Evolutionary conservation across 2,113 vertebrate genomes (phyloP), one percentile per base, ranked within the genome.

Genomic region (Misgurnus anguillicaudatus): DNA sequence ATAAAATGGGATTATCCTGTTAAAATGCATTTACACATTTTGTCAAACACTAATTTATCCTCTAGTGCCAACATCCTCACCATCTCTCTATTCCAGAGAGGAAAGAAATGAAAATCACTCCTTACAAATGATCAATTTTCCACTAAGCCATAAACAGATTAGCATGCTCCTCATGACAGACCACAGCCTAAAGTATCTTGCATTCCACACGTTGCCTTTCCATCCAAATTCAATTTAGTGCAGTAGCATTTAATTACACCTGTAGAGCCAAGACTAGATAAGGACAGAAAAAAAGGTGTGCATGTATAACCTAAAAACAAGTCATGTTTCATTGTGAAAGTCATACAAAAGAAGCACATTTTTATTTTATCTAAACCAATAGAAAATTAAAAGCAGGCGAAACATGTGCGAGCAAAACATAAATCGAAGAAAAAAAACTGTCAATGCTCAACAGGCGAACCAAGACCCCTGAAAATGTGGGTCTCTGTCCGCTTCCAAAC

Each of bases 71-170:
- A 24, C 31, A 48, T 11, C 45, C 67, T 53, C 19, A 48, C 19
- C 42, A 14, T 31, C 42, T 47, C n/a, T 19, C 9, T 19, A 9
- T 66, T 13, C 41, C 2, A 0, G 6, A 51, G 21, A 17, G 19
- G 24, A 21, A 68, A 24, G 21, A 55, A n/a, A 24, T 55, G 48
- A 31, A 70, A 70, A 55, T 36, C 14, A 4, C 16, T 1, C 14
- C 16, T 53, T 8, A 11, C 47, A 70, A 53, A 70, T 70, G 0
- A 53, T 70, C 0, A n/a, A n/a, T 70, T 53, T 70, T 55, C 67
- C 67, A 51, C 24, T 55, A 70, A 38, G 53, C 47, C 67, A 53
- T 70, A 55, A 71, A 71, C 68, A 55, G 48, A 71, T 71, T 71
- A 55, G 9, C 48, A 31, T 11, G 48, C 31, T 69, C 47, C 31